Evolutionary conservation across 2,113 vertebrate species (phyloP).

Genomic region (Ochotona princeps): DNA sequence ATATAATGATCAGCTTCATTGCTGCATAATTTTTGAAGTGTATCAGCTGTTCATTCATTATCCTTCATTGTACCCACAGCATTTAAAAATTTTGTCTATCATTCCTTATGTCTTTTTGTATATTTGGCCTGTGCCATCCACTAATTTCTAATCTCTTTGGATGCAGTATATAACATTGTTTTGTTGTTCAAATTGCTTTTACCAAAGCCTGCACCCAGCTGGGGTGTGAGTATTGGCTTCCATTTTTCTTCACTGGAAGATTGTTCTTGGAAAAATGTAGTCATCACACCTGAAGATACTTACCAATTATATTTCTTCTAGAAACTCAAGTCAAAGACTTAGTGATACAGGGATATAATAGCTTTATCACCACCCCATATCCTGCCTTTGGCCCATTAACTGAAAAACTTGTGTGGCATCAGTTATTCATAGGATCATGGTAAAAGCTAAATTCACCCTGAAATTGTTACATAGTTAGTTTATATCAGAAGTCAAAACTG

Average conservation of each 20-base stretch:
- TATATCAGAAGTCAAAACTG: not conserved
- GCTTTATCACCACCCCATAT: not conserved
- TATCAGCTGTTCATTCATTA: not conserved
- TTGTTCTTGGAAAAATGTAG: not conserved
- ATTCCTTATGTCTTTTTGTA: not conserved
- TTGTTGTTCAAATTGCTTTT: not conserved
- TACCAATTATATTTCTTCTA: not conserved
- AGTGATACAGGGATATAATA: not conserved
- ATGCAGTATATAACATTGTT: not conserved
- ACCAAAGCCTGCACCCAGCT: not conserved
- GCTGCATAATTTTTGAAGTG: not conserved
- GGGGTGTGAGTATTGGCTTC: not conserved
- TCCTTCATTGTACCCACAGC: not conserved
- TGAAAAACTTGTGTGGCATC: not conserved
- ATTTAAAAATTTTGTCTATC: not conserved
- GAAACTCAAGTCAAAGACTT: not conserved
- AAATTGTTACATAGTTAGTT: conserved; percentile 25
- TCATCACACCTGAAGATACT: not conserved
- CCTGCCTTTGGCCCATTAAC: not conserved
- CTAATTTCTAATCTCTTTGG: conserved; percentile 31
- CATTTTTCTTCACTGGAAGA: not conserved
- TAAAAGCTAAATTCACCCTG: conserved; percentile 18
- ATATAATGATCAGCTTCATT: conserved; percentile 31
- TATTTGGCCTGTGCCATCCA: not conserved
- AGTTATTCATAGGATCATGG: not conserved